Conservation (phyloP, 2,797 vertebrate species). For the Cuculus canorus region DNA sequence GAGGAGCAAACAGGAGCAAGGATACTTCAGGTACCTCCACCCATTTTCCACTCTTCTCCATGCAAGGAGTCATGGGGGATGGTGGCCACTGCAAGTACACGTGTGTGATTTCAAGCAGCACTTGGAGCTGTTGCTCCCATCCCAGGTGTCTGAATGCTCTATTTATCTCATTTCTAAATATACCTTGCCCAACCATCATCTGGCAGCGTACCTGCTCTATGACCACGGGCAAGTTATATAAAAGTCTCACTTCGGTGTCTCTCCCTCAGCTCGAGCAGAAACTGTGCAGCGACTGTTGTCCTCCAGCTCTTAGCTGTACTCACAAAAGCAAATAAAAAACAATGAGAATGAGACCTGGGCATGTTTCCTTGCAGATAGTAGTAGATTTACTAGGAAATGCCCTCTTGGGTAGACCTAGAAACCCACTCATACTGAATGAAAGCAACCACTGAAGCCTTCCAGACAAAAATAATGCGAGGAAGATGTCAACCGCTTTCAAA, state of each 20-base stretch:
- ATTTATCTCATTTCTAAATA: constrained; percentile 45
- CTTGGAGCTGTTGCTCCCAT: background rate
- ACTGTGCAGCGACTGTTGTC: background rate
- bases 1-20: background rate
- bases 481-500: background rate
- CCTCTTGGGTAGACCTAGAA: background rate
- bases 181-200: background rate
- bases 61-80: background rate
- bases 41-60: background rate
- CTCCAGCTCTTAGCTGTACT: constrained; percentile 20
- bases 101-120: background rate
- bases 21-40: background rate
- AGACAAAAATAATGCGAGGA: background rate
- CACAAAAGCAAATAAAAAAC: constrained; percentile 27
- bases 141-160: background rate
- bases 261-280: background rate
- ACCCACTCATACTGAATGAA: background rate
- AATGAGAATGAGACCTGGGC: background rate
- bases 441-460: background rate
- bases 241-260: constrained; percentile 32
- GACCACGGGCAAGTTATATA: background rate
- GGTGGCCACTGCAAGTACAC: background rate
- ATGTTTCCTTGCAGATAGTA: background rate
- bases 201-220: background rate
- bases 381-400: constrained; percentile 1